Evolutionary conservation across 1,140 invertebrate species (phyloP).

Genomic region (Sycophaga agraensis): DNA sequence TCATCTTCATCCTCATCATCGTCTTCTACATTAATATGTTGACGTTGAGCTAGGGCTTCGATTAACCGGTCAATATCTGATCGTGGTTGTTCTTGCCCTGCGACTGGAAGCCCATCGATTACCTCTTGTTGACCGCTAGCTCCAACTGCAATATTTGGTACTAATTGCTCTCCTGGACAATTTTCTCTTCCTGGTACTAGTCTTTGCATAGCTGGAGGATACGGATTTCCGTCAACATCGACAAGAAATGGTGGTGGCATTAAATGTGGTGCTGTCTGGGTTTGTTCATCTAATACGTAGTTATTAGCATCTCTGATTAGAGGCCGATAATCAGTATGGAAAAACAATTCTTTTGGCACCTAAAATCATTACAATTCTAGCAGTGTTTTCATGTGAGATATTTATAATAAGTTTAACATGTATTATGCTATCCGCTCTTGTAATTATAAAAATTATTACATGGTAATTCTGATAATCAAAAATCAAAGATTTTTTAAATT

Average conservation of each 20-base stretch:
- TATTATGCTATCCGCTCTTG: no score
- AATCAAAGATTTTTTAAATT: no score
- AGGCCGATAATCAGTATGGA: slow-evolving; percentile 96
- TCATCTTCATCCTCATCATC: no score
- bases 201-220: slow-evolving; percentile 81
- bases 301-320: slow-evolving; percentile 82
- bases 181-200: slow-evolving; percentile 87
- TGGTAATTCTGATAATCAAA: no score
- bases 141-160: slow-evolving; percentile 73
- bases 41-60: slow-evolving; percentile 66
- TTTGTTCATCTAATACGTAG: slow-evolving; percentile 93
- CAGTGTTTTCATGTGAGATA: no score
- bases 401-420: no score
- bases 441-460: no score
- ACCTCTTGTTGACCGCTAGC: slow-evolving; percentile 69
- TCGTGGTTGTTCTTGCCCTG: slow-evolving; percentile 57
- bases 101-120: slow-evolving; percentile 62
- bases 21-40: slow-evolving; percentile 44
- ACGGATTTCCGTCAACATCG: slow-evolving; percentile 94
- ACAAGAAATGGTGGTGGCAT: slow-evolving; percentile 98
- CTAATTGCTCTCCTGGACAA: slow-evolving; percentile 74
- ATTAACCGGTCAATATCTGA: slow-evolving; percentile 77
- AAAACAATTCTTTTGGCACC: slow-evolving; percentile 92
- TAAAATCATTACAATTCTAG: slow-evolving; percentile 49
- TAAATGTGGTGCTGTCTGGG: slow-evolving; percentile 90